Percentiles rank a stretch among this genome's conserved stretches.
phyloP scores from a whole-genome alignment of 2,113 vertebrate species.

The Nibea coibor region DNA sequence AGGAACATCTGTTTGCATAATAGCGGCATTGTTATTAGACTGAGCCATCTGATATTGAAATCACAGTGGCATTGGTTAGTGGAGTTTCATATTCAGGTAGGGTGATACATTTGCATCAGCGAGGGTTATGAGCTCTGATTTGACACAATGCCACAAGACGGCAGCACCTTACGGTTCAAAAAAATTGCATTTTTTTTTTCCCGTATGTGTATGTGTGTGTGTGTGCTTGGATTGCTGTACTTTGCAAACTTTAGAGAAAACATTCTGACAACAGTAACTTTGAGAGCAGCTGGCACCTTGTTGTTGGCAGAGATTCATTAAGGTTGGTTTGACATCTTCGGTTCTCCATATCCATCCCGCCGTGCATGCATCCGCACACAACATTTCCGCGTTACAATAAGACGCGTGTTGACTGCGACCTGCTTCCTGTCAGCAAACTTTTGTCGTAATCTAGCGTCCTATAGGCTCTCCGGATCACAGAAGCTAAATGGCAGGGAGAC shows the following conservation, averaged over 20 bases:
- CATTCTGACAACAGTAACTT: constrained; percentile 26
- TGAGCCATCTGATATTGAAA: constrained; percentile 74
- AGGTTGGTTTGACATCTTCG: constrained; percentile 43
- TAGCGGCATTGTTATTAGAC: constrained; percentile 62
- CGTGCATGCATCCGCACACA: background rate
- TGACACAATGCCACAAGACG: constrained; percentile 20
- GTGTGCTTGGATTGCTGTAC: background rate
- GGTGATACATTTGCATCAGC: constrained; percentile 45
- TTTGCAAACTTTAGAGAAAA: constrained; percentile 39
- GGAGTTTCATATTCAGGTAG: constrained; percentile 39
- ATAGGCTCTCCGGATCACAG: background rate
- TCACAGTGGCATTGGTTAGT: constrained; percentile 42
- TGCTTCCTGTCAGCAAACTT: constrained; percentile 32
- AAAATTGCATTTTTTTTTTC: background rate
- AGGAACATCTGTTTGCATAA: constrained; percentile 76
- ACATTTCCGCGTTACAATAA: constrained; percentile 17
- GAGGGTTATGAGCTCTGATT: constrained; percentile 28
- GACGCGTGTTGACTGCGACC: constrained; percentile 26
- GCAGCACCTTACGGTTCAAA: background rate
- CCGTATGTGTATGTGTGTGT: no score
- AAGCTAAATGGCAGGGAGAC: background rate
- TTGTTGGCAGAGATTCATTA: constrained; percentile 45
- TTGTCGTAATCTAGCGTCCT: background rate
- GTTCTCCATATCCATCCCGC: constrained; percentile 27
- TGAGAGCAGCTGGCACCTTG: constrained; percentile 35